Percentiles rank a stretch among this genome's conserved stretches.
Conservation (phyloP, 2,113 vertebrate genomes). For the Gambusia affinis region DNA sequence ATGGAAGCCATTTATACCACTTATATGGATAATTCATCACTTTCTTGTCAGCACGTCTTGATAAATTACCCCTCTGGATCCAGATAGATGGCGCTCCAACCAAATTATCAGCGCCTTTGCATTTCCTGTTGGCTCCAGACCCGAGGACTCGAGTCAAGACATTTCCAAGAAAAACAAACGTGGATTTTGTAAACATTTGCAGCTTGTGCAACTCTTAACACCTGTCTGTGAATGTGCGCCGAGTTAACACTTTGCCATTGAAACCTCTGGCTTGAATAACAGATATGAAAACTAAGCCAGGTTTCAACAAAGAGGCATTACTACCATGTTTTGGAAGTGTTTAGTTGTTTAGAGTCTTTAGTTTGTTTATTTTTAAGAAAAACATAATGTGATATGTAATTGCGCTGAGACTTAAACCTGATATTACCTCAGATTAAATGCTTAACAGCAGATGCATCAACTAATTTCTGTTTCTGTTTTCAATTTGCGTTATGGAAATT, state of each 20-base stretch:
- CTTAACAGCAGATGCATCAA: background rate
- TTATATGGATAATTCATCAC: slow-evolving; percentile 34
- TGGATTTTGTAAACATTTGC: slow-evolving; percentile 45
- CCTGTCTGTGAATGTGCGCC: slow-evolving; percentile 61
- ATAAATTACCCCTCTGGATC: slow-evolving; percentile 26
- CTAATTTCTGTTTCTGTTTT: background rate
- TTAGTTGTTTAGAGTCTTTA: background rate
- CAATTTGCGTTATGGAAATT: background rate
- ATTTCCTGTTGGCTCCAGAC: slow-evolving; percentile 29
- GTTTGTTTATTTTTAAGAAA: no score
- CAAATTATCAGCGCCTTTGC: slow-evolving; percentile 26
- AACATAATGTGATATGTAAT: background rate
- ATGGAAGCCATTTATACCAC: slow-evolving; percentile 39
- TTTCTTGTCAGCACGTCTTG: slow-evolving; percentile 29
- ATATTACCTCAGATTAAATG: background rate
- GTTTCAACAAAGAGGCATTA: background rate
- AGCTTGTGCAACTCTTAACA: slow-evolving; percentile 42
- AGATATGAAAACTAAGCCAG: background rate
- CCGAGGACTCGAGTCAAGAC: background rate
- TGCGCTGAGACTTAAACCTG: background rate
- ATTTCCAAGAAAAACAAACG: slow-evolving; percentile 20
- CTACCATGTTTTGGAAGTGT: background rate
- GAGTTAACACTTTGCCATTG: slow-evolving; percentile 62
- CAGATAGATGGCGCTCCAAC: slow-evolving; percentile 13
- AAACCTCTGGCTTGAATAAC: slow-evolving; percentile 28